A percentile compares a stretch with the other conserved stretches of the same genome.
phyloP scores from a whole-genome alignment of 2,888 invertebrate genomes.

The Caenorhabditis sp. region DNA sequence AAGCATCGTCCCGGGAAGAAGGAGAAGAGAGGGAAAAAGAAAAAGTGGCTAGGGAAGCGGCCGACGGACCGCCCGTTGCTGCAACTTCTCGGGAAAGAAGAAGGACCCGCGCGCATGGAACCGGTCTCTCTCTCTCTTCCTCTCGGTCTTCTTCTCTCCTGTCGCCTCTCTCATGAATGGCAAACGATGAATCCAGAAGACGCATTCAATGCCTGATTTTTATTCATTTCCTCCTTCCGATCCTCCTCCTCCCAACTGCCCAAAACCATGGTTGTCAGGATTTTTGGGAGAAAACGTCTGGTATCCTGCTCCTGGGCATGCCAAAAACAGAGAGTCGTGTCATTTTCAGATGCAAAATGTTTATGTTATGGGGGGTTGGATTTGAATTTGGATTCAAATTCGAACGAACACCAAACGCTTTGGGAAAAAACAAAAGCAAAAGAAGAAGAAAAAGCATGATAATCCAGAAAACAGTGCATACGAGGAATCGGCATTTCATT shows the following conservation, averaged over 20 bases:
- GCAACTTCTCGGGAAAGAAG: slow-evolving; percentile 27
- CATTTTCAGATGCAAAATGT: slow-evolving; percentile 4
- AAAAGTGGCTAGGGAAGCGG: slow-evolving; percentile 52
- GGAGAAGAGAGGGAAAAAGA: no score
- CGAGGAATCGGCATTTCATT: background rate
- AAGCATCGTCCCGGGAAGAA: no score
- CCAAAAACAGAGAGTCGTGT: background rate
- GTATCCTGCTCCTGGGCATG: no score
- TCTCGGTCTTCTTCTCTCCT: no score
- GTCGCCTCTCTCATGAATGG: background rate
- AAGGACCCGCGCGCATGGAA: slow-evolving; percentile 20
- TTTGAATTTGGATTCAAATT: no score
- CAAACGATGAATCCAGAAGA: slow-evolving; percentile 29
- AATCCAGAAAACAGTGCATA: background rate
- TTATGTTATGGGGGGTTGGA: background rate
- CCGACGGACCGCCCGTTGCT: slow-evolving; percentile 32
- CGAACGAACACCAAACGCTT: no score
- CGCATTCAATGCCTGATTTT: slow-evolving; percentile 36
- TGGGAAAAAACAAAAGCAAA: background rate
- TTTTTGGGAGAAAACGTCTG: no score
- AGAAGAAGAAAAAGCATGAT: background rate
- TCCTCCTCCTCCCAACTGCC: no score
- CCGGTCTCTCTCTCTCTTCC: slow-evolving; percentile 50
- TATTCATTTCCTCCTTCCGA: slow-evolving; percentile 43
- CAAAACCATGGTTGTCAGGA: no score